Evolutionary conservation across 2,113 vertebrate genomes (phyloP).

Genomic region (Oplegnathus fasciatus): DNA sequence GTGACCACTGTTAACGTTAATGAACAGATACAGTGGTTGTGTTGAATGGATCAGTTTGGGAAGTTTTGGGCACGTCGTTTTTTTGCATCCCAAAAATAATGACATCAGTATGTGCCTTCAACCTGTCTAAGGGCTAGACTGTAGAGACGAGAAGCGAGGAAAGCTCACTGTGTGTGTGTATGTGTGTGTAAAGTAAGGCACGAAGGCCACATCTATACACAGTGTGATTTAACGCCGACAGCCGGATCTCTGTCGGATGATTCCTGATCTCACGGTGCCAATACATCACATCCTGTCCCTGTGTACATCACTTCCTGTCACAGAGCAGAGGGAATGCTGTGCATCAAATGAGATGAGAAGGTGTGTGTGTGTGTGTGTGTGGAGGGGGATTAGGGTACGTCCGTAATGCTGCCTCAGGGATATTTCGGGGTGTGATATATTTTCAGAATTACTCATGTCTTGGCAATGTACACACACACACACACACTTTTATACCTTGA

Average conservation of each 20-base stretch:
- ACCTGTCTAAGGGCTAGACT: not conserved
- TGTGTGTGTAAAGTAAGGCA: constrained; percentile 8
- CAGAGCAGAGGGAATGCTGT: constrained; percentile 22
- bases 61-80: no score
- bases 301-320: constrained; percentile 55
- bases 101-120: not conserved
- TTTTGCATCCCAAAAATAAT: not conserved
- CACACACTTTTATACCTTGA: not conserved
- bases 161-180: not conserved
- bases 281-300: constrained; percentile 47
- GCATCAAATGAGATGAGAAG: constrained; percentile 35
- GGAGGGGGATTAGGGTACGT: not conserved
- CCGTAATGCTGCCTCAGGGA: not conserved
- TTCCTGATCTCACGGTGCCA: constrained; percentile 22
- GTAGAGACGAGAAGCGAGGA: not conserved
- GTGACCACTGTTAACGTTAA: no score
- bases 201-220: constrained; percentile 52
- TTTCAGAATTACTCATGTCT: not conserved
- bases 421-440: no score
- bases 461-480: not conserved
- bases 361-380: constrained; percentile 1
- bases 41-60: no score
- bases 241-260: constrained; percentile 33
- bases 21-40: no score
- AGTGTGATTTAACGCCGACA: constrained; percentile 47